A percentile compares a stretch with the other conserved stretches of the same genome.
Evolutionary conservation across 2,888 invertebrate species (phyloP).

Genomic region (Protodeltote pygarga): DNA sequence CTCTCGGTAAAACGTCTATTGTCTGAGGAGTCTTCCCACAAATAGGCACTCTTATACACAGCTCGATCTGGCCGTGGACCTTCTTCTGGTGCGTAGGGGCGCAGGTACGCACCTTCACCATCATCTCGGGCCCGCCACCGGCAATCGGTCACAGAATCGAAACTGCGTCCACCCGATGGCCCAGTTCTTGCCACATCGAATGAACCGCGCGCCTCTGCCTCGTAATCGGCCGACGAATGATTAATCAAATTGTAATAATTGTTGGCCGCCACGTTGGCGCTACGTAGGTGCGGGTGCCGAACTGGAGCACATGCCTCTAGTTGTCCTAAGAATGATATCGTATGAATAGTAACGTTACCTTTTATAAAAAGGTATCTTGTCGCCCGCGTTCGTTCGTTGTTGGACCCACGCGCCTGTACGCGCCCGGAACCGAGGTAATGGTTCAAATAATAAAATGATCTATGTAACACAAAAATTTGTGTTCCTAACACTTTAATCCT

Average conservation of each 20-base stretch:
- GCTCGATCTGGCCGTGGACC: conserved; percentile 81
- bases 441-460: conserved; percentile 1
- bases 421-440: conserved; percentile 64
- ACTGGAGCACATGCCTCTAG: conserved; percentile 84
- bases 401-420: conserved; percentile 70
- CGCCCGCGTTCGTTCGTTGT: conserved; percentile 53
- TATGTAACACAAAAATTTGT: not conserved
- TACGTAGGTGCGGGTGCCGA: conserved; percentile 81
- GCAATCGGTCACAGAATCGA: conserved; percentile 82
- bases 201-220: conserved; percentile 70
- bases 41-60: conserved; percentile 85
- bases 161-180: conserved; percentile 77
- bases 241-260: conserved; percentile 87
- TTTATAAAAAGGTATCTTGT: conserved; percentile 19
- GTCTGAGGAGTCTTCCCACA: conserved; percentile 89
- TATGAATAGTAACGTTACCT: conserved; percentile 62
- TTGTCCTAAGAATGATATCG: conserved; percentile 85
- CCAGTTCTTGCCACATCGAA: conserved; percentile 68
- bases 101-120: conserved; percentile 79
- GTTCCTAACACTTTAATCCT: conserved; percentile 13
- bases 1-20: conserved; percentile 94
- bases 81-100: conserved; percentile 78
- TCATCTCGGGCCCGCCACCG: conserved; percentile 84
- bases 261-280: conserved; percentile 83
- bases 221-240: conserved; percentile 81